Percentiles rank a stretch among this genome's conserved stretches.
Conservation (phyloP, 2,113 vertebrate species). For the Carlito syrichta region DNA sequence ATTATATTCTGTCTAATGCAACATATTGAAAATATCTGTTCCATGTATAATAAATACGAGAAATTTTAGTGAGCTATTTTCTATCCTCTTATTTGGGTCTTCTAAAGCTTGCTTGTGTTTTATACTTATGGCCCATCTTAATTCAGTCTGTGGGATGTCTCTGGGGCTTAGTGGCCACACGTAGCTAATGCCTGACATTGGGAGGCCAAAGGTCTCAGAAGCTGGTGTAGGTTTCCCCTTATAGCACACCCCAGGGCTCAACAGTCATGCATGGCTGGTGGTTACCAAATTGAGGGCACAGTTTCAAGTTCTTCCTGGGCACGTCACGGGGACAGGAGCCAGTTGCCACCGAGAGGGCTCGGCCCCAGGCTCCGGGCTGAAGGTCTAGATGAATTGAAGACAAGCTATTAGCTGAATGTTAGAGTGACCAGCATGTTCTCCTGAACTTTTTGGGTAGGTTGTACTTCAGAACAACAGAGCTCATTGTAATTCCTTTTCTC, state of each 20-base stretch:
- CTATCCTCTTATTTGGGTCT: not conserved
- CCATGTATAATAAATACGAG: not conserved
- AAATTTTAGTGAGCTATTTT: not conserved
- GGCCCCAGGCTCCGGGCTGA: not conserved
- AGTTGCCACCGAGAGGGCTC: not conserved
- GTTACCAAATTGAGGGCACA: not conserved
- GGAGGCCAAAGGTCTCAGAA: not conserved
- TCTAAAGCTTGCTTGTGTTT: not conserved
- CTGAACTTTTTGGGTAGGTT: not conserved
- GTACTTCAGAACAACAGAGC: not conserved
- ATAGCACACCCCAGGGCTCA: not conserved
- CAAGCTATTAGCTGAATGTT: not conserved
- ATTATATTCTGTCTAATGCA: not conserved
- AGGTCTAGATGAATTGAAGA: not conserved
- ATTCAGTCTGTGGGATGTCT: no score
- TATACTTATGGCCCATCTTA: not conserved
- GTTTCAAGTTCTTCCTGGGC: not conserved
- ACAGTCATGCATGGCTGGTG: not conserved
- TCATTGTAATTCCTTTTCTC: not conserved
- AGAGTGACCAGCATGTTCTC: no score
- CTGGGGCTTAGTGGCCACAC: no score
- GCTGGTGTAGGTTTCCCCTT: not conserved
- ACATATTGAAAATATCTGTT: not conserved
- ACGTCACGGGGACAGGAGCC: rapidly evolving
- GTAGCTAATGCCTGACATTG: not conserved